Percentiles rank a stretch among this genome's conserved stretches.
Evolutionary conservation across 92 coral and sea anemone species (phyloP).

Genomic region (Porites evermanni): DNA sequence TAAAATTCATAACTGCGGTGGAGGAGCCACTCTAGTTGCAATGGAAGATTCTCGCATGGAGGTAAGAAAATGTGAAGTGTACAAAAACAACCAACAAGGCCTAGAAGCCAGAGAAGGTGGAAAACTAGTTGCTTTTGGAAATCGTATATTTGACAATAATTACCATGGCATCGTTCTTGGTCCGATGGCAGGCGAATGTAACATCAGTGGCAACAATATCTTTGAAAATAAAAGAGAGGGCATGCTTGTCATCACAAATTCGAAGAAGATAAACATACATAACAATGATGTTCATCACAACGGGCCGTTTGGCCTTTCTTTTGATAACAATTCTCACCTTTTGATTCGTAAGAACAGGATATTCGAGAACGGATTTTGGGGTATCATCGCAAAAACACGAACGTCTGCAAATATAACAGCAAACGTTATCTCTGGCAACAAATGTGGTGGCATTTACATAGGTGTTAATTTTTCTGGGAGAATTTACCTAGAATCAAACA

Average conservation of each 20-base stretch:
- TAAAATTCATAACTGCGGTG: slow-evolving; percentile 60
- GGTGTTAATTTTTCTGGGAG: slow-evolving; percentile 56
- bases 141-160: slow-evolving; percentile 59
- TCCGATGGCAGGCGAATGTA: slow-evolving; percentile 59
- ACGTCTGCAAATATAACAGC: slow-evolving; percentile 44
- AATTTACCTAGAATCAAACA: slow-evolving; percentile 39
- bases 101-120: slow-evolving; percentile 77
- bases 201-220: slow-evolving; percentile 44
- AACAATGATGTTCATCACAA: slow-evolving; percentile 52
- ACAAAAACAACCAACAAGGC: slow-evolving; percentile 74
- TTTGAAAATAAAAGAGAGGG: slow-evolving; percentile 78
- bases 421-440: slow-evolving; percentile 64
- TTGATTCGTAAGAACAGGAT: slow-evolving; percentile 42
- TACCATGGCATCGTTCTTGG: slow-evolving; percentile 66
- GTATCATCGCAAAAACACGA: slow-evolving; percentile 42
- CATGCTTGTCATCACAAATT: slow-evolving; percentile 5
- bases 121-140: slow-evolving; percentile 43
- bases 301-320: slow-evolving; percentile 43
- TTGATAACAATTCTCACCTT: slow-evolving; percentile 2
- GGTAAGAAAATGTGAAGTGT: slow-evolving; percentile 55
- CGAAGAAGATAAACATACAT: neutral
- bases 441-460: slow-evolving; percentile 73
- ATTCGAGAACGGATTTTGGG: slow-evolving; percentile 70
- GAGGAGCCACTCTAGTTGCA: slow-evolving; percentile 60
- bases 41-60: slow-evolving; percentile 49